Conservation (phyloP, 2,113 vertebrate genomes). For the crab-eating macaque (Macaca fascicularis) region T2T-MFA8v1.1 NC_088378.1:92178001-92178500, state of each 20-base stretch:
- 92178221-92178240: neutral
- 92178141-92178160: constrained; percentile 41
- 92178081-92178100: neutral
- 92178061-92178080: neutral
- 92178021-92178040: constrained; percentile 12
- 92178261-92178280: neutral
- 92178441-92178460: constrained; percentile 8
- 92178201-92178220: neutral
- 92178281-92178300: neutral
- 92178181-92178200: constrained; percentile 20
- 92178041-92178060: neutral
- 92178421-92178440: constrained; percentile 20
- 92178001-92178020: neutral
- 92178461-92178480: constrained; percentile 61
- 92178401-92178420: constrained; percentile 27
- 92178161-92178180: constrained; percentile 27
- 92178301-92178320: neutral
- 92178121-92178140: constrained; percentile 15
- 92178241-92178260: neutral
- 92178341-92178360: constrained; percentile 6
- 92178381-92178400: constrained; percentile 24
- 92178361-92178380: constrained; percentile 21
- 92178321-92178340: neutral
- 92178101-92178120: constrained; percentile 51
- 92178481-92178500: constrained; percentile 52